phyloP scores from a whole-genome alignment of 2,113 vertebrate genomes.

The Oenanthe oenanthe region DNA sequence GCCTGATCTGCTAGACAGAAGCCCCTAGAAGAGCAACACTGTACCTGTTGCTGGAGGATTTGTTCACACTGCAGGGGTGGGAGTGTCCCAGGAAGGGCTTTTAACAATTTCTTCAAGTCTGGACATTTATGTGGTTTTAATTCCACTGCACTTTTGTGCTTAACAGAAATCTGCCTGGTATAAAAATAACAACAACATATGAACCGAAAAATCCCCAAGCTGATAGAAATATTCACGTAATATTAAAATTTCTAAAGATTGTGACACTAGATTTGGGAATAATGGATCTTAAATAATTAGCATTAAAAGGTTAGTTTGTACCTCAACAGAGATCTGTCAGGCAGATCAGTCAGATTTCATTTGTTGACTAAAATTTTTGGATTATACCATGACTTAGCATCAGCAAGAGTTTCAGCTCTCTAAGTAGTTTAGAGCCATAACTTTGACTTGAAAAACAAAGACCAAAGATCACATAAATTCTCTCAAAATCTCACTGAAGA shows the following conservation, averaged over 20 bases:
- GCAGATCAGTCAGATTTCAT: background rate
- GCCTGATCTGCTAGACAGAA: conserved; percentile 5
- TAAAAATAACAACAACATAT: background rate
- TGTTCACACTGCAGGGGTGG: background rate
- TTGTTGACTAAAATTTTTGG: background rate
- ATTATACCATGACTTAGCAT: background rate
- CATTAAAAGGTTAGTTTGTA: background rate
- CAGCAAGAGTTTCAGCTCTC: background rate
- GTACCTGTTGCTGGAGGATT: conserved; percentile 35
- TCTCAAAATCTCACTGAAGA: background rate
- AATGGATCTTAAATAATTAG: background rate
- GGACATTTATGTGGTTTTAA: background rate
- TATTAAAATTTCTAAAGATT: background rate
- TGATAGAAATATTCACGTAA: background rate
- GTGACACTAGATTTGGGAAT: background rate
- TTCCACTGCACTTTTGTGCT: background rate
- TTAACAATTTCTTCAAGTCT: background rate
- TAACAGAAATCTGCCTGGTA: background rate
- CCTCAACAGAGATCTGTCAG: background rate
- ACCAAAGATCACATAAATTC: background rate
- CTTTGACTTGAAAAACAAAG: background rate
- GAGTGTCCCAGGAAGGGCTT: background rate
- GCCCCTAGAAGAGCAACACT: background rate
- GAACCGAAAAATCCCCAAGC: background rate
- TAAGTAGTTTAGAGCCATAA: background rate